Conservation (phyloP, 2,888 invertebrate genomes). For the Amphipyra tragopoginis region DNA sequence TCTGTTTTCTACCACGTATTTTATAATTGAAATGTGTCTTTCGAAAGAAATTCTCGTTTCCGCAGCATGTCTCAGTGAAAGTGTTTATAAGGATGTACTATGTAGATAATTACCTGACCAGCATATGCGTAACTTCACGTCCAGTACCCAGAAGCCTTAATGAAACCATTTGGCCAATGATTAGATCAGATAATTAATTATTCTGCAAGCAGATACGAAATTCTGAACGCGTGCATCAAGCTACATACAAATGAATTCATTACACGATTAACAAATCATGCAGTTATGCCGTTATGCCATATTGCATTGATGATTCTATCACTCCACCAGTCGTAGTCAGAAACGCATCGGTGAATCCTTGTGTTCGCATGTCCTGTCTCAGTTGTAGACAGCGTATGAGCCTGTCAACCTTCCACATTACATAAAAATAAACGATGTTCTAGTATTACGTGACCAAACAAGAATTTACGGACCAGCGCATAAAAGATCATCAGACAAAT, state of each 20-base stretch:
- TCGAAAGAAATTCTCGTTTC: too few species aligned
- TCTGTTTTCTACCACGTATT: background rate
- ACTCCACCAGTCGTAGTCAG: constrained; percentile 6
- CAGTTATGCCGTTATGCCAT: constrained; percentile 14
- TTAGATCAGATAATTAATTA: constrained; percentile 31
- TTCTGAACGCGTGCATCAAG: constrained; percentile 1
- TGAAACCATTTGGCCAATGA: constrained; percentile 16
- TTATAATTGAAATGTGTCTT: background rate
- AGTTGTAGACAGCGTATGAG: constrained; percentile 5
- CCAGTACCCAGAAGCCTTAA: background rate
- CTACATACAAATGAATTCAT: constrained; percentile 18
- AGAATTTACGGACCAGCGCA: constrained; percentile 39
- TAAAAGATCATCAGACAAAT: constrained; percentile 34
- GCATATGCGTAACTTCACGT: constrained; percentile 3
- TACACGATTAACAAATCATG: constrained; percentile 14
- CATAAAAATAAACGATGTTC: constrained; percentile 41
- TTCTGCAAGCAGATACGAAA: constrained; percentile 24
- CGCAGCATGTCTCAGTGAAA: background rate
- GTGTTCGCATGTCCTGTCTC: background rate
- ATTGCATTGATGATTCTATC: constrained; percentile 2
- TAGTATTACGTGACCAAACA: constrained; percentile 51
- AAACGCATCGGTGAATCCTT: constrained; percentile 10
- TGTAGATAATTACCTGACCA: background rate
- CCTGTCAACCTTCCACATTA: constrained; percentile 38
- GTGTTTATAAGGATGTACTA: background rate